These are phyloP conservation scores for Clanis bilineata DNA, from an alignment of 2,888 invertebrate species.

Conservation along the genomic window DNA sequence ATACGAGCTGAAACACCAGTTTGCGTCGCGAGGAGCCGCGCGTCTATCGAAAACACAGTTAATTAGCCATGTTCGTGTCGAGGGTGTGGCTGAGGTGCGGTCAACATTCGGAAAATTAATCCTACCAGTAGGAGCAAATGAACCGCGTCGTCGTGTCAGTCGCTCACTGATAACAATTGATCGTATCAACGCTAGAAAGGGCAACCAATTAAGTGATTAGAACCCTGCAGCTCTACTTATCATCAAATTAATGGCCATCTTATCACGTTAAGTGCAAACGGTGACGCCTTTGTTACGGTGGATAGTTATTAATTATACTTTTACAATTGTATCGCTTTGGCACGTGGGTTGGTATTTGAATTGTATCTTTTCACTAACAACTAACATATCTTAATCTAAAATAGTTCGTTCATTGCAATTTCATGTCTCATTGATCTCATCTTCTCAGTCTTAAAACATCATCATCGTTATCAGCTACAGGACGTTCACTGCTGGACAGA, in stretches of 20 bases:
- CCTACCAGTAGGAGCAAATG: conserved; percentile 64
- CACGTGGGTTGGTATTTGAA: background rate
- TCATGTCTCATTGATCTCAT: too few relatives aligned
- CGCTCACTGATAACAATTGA: conserved; percentile 62
- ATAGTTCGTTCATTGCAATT: too few relatives aligned
- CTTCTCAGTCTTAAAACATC: too few relatives aligned
- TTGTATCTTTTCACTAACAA: background rate
- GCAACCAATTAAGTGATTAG: conserved; percentile 70
- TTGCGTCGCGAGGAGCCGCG: conserved; percentile 32
- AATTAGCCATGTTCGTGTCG: conserved; percentile 62
- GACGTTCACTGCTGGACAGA: too few relatives aligned
- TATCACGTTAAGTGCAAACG: conserved; percentile 50
- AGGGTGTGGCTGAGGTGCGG: conserved; percentile 74
- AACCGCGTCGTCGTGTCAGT: conserved; percentile 44
- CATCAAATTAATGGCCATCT: conserved; percentile 56
- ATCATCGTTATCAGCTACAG: too few relatives aligned
- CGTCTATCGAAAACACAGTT: conserved; percentile 74
- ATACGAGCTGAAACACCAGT: conserved; percentile 48
- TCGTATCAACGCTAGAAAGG: conserved; percentile 60
- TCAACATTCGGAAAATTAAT: conserved; percentile 77
- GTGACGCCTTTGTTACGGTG: conserved; percentile 40
- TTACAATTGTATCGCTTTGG: background rate
- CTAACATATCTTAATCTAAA: too few relatives aligned
- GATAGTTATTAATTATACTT: background rate
- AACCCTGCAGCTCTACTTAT: conserved; percentile 60